A percentile compares a stretch with the other conserved stretches of the same genome.
Evolutionary conservation across 2,797 vertebrate species (phyloP).

Genomic region (Syngnathus rostellatus): DNA sequence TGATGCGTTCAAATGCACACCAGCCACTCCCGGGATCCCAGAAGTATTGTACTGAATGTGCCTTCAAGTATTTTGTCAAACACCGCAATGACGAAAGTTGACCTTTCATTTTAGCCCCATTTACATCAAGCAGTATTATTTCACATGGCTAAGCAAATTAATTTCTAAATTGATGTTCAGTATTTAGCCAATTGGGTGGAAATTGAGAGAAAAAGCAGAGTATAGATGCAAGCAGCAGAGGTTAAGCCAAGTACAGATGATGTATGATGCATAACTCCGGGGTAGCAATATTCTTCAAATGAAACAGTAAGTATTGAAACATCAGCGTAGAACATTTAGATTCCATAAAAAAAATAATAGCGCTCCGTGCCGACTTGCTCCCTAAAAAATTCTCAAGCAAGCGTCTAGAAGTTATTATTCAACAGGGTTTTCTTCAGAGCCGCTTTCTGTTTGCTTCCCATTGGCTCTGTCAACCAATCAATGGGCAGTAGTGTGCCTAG

Average conservation of each 20-base stretch:
- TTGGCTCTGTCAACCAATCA: background rate
- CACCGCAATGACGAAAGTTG: conserved; percentile 22
- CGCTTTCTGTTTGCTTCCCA: background rate
- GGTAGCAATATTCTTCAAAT: background rate
- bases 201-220: background rate
- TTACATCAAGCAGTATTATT: background rate
- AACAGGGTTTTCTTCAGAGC: background rate
- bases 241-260: background rate
- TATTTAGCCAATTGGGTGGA: background rate
- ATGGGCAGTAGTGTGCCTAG: background rate
- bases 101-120: conserved; percentile 3
- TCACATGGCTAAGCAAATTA: background rate
- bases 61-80: conserved; percentile 60
- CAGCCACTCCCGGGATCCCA: conserved; percentile 35
- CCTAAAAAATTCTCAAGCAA: background rate
- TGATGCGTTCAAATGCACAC: conserved; percentile 30
- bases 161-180: background rate
- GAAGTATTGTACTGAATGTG: conserved; percentile 65
- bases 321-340: background rate
- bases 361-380: background rate
- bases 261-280: background rate
- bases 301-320: background rate
- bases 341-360: background rate
- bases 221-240: background rate
- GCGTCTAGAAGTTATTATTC: background rate